Evolutionary conservation across 1,140 invertebrate species (phyloP).

Genomic region (Nasonia longicornis): DNA sequence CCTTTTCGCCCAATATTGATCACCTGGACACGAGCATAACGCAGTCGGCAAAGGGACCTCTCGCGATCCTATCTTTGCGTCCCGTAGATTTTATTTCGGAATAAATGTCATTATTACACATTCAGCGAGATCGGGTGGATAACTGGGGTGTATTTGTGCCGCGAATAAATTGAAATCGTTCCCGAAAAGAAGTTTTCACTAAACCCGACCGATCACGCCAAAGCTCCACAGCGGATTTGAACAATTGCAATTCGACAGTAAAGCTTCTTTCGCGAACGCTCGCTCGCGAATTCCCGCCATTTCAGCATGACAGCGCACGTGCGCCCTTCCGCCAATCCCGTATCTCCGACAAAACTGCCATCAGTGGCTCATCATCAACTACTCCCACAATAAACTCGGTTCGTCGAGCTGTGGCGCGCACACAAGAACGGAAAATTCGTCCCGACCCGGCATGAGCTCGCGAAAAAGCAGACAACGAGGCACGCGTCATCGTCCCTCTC

Average conservation of each 20-base stretch:
- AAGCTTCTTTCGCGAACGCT: no score
- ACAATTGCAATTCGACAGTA: no score
- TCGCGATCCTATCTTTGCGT: neutral
- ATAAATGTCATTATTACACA: neutral
- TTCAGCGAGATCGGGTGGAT: no score
- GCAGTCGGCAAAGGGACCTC: neutral
- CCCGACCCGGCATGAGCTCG: constrained; percentile 1
- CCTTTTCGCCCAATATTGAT: neutral
- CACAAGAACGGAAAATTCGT: constrained; percentile 12
- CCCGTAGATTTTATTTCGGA: neutral
- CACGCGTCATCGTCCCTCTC: constrained; percentile 8
- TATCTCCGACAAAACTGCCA: constrained; percentile 22
- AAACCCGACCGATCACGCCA: no score
- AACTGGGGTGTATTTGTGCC: no score
- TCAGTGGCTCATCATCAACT: constrained; percentile 24
- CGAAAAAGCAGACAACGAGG: constrained; percentile 12
- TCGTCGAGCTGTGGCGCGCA: no score
- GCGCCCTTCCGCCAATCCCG: neutral
- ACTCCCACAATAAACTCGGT: constrained; percentile 1
- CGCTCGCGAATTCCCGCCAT: neutral
- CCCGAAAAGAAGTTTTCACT: no score
- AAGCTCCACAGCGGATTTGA: no score
- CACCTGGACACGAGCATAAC: neutral
- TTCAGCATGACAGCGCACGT: constrained; percentile 14
- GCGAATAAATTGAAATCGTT: neutral